Percentiles rank a stretch among this genome's conserved stretches.
These are phyloP conservation scores for Pampus argenteus DNA, from an alignment of 2,797 vertebrate species.

Conservation along the genomic window DNA sequence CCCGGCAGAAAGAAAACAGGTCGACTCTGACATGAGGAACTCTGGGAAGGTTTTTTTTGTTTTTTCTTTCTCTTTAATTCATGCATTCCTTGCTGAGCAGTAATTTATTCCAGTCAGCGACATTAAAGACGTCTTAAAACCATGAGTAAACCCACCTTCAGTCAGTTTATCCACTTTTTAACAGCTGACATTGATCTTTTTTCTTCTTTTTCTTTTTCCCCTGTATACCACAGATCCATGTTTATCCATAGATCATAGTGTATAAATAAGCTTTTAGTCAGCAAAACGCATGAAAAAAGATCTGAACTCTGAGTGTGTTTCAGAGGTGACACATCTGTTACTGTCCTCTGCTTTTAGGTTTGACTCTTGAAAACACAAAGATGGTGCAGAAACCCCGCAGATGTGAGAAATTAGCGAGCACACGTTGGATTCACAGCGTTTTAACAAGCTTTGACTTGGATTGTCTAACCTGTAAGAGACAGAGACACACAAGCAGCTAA, in stretches of 20 bases:
- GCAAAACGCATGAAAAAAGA: background rate
- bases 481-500: background rate
- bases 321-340: slow-evolving; percentile 29
- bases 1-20: slow-evolving; percentile 41
- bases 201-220: background rate
- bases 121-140: slow-evolving; percentile 31
- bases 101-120: slow-evolving; percentile 47
- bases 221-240: slow-evolving; percentile 1
- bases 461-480: background rate
- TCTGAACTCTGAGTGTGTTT: background rate
- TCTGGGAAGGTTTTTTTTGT: slow-evolving; percentile 48
- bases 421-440: slow-evolving; percentile 7
- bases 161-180: slow-evolving; percentile 28
- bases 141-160: slow-evolving; percentile 35
- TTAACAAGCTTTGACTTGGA: slow-evolving; percentile 4
- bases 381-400: slow-evolving; percentile 46
- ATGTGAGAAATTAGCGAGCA: slow-evolving; percentile 71
- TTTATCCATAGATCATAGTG: background rate
- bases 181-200: slow-evolving; percentile 8
- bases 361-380: slow-evolving; percentile 29
- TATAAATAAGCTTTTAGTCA: background rate
- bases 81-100: slow-evolving; percentile 44
- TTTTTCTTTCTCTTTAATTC: no score
- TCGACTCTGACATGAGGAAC: slow-evolving; percentile 25
- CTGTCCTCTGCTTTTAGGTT: slow-evolving; percentile 8